These are phyloP conservation scores for Rhopalosiphum padi DNA, from an alignment of 1,140 invertebrate genomes.

Conservation along the genomic window DNA sequence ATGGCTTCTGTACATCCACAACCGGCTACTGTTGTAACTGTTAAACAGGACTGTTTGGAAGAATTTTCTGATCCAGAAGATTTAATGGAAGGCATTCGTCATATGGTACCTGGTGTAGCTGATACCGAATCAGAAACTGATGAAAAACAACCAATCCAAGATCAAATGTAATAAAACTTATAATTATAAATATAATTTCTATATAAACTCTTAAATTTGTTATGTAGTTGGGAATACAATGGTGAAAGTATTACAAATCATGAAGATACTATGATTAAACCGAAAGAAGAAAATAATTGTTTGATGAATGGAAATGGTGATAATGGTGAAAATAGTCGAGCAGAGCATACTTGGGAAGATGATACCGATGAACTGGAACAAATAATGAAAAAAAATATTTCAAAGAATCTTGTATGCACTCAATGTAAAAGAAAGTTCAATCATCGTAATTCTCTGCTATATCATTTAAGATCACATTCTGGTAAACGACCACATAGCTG, in stretches of 20 bases:
- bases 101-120: constrained; percentile 62
- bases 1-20: constrained; percentile 67
- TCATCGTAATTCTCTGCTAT: constrained; percentile 83
- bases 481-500: constrained; percentile 81
- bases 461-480: constrained; percentile 82
- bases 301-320: constrained; percentile 43
- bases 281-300: constrained; percentile 54
- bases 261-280: not conserved
- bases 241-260: constrained; percentile 46
- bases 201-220: not conserved
- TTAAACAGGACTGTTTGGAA: constrained; percentile 65
- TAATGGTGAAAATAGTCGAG: constrained; percentile 45
- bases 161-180: constrained; percentile 22
- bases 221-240: constrained; percentile 47
- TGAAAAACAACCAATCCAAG: constrained; percentile 60
- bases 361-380: constrained; percentile 51
- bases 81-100: constrained; percentile 80
- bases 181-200: not conserved
- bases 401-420: constrained; percentile 67
- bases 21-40: constrained; percentile 49
- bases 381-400: constrained; percentile 56
- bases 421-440: constrained; percentile 79
- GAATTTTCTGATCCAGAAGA: constrained; percentile 85
- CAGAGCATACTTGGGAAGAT: constrained; percentile 52
- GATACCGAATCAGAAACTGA: constrained; percentile 55